phyloP scores from a whole-genome alignment of 2,888 invertebrate genomes.

The Drosophila falleni region DNA sequence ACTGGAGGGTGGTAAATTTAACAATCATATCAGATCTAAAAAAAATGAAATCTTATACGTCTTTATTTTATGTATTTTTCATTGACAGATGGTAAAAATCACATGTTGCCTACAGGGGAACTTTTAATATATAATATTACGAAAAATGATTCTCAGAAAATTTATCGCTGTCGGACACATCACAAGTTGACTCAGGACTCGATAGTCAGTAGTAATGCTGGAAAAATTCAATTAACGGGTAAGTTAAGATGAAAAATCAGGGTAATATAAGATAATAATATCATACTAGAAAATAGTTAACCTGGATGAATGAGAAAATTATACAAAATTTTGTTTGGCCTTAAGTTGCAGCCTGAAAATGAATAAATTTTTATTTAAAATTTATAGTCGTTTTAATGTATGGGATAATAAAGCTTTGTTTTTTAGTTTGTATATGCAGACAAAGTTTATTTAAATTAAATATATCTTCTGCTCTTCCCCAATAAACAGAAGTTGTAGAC shows the following conservation, averaged over 20 bases:
- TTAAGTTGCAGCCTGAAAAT: neutral
- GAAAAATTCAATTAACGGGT: slow-evolving; percentile 87
- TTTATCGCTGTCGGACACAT: slow-evolving; percentile 88
- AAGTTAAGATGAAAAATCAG: slow-evolving; percentile 28
- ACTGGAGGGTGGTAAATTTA: slow-evolving; percentile 86
- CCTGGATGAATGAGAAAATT: neutral
- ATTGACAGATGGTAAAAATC: slow-evolving; percentile 87
- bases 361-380: neutral
- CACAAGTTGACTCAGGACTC: slow-evolving; percentile 88
- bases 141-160: slow-evolving; percentile 87
- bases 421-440: slow-evolving; percentile 1
- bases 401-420: neutral
- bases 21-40: neutral
- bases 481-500: slow-evolving; percentile 2
- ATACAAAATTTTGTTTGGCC: neutral
- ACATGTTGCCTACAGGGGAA: slow-evolving; percentile 88
- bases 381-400: neutral
- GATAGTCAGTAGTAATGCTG: slow-evolving; percentile 87
- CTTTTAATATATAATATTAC: slow-evolving; percentile 88
- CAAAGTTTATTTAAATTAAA: neutral
- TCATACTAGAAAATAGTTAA: neutral
- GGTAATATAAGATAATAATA: neutral
- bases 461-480: neutral
- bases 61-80: neutral
- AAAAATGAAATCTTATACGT: neutral